Evolutionary conservation across 2,797 vertebrate species (phyloP), one percentile per base, ranked within the genome.

Genomic region (Coranthus polyacanthus): DNA sequence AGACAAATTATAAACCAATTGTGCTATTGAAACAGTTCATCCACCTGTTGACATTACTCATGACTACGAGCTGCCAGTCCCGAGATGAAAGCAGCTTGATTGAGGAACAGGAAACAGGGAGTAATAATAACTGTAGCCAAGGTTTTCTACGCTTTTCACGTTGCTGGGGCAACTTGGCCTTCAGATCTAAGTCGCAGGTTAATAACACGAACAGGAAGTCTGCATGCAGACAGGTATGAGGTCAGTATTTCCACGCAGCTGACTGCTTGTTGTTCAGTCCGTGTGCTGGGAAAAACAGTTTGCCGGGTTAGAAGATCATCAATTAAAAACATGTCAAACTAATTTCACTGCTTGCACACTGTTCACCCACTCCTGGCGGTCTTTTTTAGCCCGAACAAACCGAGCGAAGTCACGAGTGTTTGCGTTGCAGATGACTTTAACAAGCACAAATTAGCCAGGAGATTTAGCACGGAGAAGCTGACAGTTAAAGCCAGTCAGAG

Each of bases 221-320:
- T 73, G 74, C 52, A 36, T 13, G 68, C 70, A 61, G 75, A 68
- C 69, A 76, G 68, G 73, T 78, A 88, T 90, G 89, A 90, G 75
- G 52, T 89, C 83, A 88, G 69, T 55, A 0, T 88, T 87, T 90
- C 88, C 88, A 88, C 26, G 12, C 79, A 52, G 72, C 63, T 50
- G 68, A 78, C 43, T 57, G 36, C 53, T 59, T 50, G 57, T 72
- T 81, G 66, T 71, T 72, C 49, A 70, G 36, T 42, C 38, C 63
- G 56, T 8, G 22, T 38, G 55, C 15, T 61, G 70, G 44, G 49
- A 66, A 81, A n/a, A 62, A 80, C 36, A 18, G 8, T 60, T 49
- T 20, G 29, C 22, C 16, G n/a, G n/a, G n/a, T n/a, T n/a, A n/a
- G 9, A 58, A 34, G 29, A 60, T 68, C 4, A 15, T 46, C n/a